phyloP scores from a whole-genome alignment of 53 echinoderm and acorn worm species.

The Paracentrotus lividus region DNA sequence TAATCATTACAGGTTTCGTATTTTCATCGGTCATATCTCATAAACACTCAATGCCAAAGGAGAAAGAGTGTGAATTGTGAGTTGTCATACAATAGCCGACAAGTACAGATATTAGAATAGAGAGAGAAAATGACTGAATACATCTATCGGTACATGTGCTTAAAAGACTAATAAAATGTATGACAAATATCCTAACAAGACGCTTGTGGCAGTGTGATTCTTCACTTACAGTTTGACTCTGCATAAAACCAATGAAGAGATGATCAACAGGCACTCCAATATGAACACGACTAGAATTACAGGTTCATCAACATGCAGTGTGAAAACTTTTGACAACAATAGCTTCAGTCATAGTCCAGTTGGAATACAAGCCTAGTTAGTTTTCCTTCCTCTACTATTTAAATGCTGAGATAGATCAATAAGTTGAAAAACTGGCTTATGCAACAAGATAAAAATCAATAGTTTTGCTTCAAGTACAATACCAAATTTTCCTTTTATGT shows the following conservation, averaged over 20 bases:
- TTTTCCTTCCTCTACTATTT: slow-evolving; percentile 36
- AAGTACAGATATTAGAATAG: background rate
- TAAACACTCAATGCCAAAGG: too few species aligned
- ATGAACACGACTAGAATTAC: background rate
- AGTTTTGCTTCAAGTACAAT: background rate
- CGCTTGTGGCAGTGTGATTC: background rate
- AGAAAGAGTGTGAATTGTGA: background rate
- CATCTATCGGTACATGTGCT: background rate
- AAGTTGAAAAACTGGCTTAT: background rate
- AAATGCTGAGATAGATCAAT: background rate
- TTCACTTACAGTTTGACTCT: background rate
- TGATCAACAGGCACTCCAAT: background rate
- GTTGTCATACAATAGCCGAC: background rate
- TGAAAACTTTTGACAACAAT: background rate
- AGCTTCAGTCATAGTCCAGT: background rate
- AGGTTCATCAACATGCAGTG: background rate
- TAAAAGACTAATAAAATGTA: background rate
- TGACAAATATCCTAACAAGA: background rate
- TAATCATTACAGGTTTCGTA: background rate
- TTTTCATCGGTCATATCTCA: background rate
- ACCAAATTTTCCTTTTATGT: background rate
- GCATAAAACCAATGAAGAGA: background rate
- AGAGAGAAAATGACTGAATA: background rate
- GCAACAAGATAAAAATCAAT: background rate
- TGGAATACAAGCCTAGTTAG: background rate